phyloP scores from a whole-genome alignment of 2,797 vertebrate species.

The Enteromius fasciolatus region DNA sequence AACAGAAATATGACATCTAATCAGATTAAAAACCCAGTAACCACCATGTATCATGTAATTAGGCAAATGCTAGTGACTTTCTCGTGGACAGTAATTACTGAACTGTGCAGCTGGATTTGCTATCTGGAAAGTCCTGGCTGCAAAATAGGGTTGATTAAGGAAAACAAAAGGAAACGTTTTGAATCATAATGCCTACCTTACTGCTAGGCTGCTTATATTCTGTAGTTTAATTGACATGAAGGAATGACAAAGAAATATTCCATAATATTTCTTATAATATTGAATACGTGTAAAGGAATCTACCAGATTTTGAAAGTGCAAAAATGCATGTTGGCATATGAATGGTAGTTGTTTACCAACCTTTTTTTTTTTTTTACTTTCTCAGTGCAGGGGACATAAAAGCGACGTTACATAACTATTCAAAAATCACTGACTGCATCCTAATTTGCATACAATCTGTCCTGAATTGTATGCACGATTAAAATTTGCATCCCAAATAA shows the following conservation, averaged over 20 bases:
- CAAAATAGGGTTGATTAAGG: slow-evolving; percentile 65
- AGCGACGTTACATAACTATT: background rate
- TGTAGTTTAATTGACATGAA: slow-evolving; percentile 3
- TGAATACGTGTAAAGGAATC: background rate
- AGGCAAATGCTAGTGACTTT: slow-evolving; percentile 57
- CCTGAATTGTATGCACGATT: background rate
- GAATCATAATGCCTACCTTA: slow-evolving; percentile 29
- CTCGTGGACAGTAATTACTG: slow-evolving; percentile 60
- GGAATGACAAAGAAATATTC: background rate
- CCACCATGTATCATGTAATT: background rate
- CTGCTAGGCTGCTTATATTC: background rate
- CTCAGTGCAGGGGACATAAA: background rate
- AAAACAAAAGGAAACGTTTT: slow-evolving; percentile 54
- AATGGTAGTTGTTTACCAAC: background rate
- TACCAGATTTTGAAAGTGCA: background rate
- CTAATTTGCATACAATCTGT: slow-evolving; percentile 31
- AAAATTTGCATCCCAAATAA: slow-evolving; percentile 8
- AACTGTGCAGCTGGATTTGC: slow-evolving; percentile 54
- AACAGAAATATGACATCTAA: background rate
- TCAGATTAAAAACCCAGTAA: background rate
- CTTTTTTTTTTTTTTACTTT: background rate
- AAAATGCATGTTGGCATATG: background rate
- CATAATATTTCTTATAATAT: too few species aligned
- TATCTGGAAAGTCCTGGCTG: slow-evolving; percentile 60
- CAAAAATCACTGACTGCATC: slow-evolving; percentile 4